Evolutionary conservation across 1,140 invertebrate genomes (phyloP), one percentile per base, ranked within the genome.

Genomic region (Pseudomyrmex concolor): DNA sequence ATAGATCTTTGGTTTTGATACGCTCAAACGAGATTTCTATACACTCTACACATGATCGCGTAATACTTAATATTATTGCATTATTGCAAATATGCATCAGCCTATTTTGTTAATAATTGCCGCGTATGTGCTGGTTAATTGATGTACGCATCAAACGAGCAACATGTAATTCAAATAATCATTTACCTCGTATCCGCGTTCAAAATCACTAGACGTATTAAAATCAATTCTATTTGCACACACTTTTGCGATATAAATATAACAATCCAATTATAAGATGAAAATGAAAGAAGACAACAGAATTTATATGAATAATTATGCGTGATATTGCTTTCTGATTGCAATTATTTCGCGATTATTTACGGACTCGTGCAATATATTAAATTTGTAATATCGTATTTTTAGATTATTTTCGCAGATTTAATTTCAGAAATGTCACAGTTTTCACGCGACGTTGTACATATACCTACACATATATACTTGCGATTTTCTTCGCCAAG

Each of bases 71-170:
- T 77, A 77, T 80, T 55, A 77, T 55, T 59, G 34, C 54, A 59
- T 80, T 55, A 77, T 55, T 59, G 34, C 54, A 59, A 59, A 70
- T 34, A 50, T 2, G 48, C n/a, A 57, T 10, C 51, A 5, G 19
- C 12, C 54, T 59, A 78, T 0, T 15, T n/a, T 57, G 34, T 80
- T 57, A 77, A 70, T 80, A 70, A 70, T 78, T 70, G 22, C 22
- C 43, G 70, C 48, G 51, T 7, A 34, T 80, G 48, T 70, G 55
- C 3, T 25, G 43, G 19, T 59, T 71, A 71, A 80, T 70, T 70
- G 45, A 59, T 48, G 34, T 34, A 17, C n/a, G 19, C 12, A 50
- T 3, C 54, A 22, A 71, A 70, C 15, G 43, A 57, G 64, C 34
- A 9, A 59, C 25, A 13, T 60, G 48, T 25, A 45, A 45, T 71